phyloP scores from a whole-genome alignment of 2,888 invertebrate species.

The Lasius fuliginosus region DNA sequence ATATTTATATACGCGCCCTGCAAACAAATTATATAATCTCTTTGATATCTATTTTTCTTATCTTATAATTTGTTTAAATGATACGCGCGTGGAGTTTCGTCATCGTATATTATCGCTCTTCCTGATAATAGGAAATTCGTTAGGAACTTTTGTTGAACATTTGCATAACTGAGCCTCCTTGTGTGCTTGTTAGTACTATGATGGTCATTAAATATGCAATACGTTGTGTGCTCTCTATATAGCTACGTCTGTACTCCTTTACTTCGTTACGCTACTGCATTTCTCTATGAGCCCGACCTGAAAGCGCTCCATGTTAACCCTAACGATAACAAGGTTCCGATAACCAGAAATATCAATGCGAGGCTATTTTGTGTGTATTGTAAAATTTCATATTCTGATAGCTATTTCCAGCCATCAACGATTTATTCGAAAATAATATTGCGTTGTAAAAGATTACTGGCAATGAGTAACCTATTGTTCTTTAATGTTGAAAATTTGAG shows the following conservation, averaged over 20 bases:
- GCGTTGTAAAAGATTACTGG: background rate
- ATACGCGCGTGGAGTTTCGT: background rate
- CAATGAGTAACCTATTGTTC: background rate
- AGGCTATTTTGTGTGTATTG: background rate
- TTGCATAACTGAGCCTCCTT: slow-evolving; percentile 39
- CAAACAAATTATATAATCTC: background rate
- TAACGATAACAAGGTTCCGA: slow-evolving; percentile 18
- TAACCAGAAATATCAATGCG: slow-evolving; percentile 24
- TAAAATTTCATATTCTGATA: background rate
- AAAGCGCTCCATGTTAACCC: slow-evolving; percentile 17
- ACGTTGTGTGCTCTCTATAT: slow-evolving; percentile 14
- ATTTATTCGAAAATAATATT: background rate
- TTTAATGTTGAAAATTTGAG: background rate
- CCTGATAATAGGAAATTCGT: slow-evolving; percentile 28
- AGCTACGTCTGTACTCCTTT: slow-evolving; percentile 11
- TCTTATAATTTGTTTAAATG: background rate
- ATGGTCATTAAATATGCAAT: slow-evolving; percentile 44
- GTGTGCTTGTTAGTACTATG: slow-evolving; percentile 37
- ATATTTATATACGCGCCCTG: background rate
- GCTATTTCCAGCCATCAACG: background rate
- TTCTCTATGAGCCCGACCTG: slow-evolving; percentile 4
- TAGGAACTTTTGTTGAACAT: slow-evolving; percentile 22
- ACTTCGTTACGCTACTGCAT: slow-evolving; percentile 27
- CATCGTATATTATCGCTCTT: background rate
- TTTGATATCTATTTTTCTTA: background rate